Percentiles rank a stretch among this genome's conserved stretches.
These are phyloP conservation scores for Antennarius maculatus DNA, from an alignment of 2,797 vertebrate species.

Conservation along the genomic window DNA sequence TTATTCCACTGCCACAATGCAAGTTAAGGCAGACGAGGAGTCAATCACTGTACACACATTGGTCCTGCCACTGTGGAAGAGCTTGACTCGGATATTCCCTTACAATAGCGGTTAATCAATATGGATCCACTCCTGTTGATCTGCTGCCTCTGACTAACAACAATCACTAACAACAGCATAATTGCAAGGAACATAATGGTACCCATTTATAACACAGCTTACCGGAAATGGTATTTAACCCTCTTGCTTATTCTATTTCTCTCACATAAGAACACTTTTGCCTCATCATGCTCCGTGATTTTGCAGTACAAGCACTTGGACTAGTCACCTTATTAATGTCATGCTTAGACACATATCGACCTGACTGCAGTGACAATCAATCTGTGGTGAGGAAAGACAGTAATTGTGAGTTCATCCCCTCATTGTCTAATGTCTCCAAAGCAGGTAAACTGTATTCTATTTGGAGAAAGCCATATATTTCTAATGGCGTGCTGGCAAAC, in stretches of 20 bases:
- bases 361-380: constrained; percentile 67
- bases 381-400: constrained; percentile 68
- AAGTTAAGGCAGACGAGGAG: constrained; percentile 50
- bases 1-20: constrained; percentile 59
- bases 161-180: constrained; percentile 61
- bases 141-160: constrained; percentile 62
- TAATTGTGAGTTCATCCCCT: constrained; percentile 55
- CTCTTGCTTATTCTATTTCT: not conserved
- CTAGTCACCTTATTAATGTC: constrained; percentile 70
- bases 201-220: constrained; percentile 34
- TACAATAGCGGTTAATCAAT: constrained; percentile 69
- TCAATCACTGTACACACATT: constrained; percentile 48
- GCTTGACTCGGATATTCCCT: constrained; percentile 46
- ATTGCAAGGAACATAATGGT: constrained; percentile 56
- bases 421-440: constrained; percentile 44
- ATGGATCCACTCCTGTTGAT: constrained; percentile 65
- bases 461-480: constrained; percentile 35
- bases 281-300: constrained; percentile 33
- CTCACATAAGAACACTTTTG: constrained; percentile 16
- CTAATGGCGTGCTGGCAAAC: not conserved
- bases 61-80: constrained; percentile 42
- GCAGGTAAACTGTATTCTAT: constrained; percentile 29
- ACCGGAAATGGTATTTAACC: constrained; percentile 8
- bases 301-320: constrained; percentile 39
- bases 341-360: constrained; percentile 70